Evolutionary conservation across 1,140 invertebrate genomes (phyloP), one percentile per base, ranked within the genome.

Genomic region (Drosophila nigromelanica): DNA sequence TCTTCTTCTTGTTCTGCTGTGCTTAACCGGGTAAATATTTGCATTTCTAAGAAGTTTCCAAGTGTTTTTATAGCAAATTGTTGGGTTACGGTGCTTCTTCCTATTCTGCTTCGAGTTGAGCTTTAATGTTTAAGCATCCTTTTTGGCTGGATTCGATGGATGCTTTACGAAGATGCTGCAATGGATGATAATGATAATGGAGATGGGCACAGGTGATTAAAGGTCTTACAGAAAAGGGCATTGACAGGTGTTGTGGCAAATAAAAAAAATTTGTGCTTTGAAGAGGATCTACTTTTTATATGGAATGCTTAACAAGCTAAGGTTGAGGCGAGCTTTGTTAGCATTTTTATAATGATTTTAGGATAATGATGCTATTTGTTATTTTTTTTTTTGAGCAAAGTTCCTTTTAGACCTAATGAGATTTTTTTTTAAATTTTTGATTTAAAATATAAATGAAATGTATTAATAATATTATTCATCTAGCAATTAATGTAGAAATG

Each of bases 1-100:
- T 24, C 47, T 33, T 33, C 18, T 11, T 21, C 24, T 48, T 48
- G 2, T 48, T 48, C 5, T 27, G 42, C 15, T 14, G 14, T 30
- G 5, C 15, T n/a, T 42, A 56, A 61, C 47, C 15, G n/a, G 73
- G 68, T 86, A 80, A 85, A 86, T 71, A 80, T 71, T 74, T 55
- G 18, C 43, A 39, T 68, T 73, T 66, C 61, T 62, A 42, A 56
- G 50, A 58, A 66, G 33, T 71, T 75, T 39, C 43, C 61, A 47
- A 68, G 61, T 58, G 45, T 62, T 75, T 76, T 74, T 35, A 15
- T 50, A 30, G 43, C 59, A 51, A 70, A 62, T 61, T 60, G 66
- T 76, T 55, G 55, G 58, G 21, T 61, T 51, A 27, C 5, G 21
- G 21, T 5, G 15, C 6, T 45, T 21, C 48, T 7, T 6, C 39